Evolutionary conservation across 2,797 vertebrate genomes (phyloP).

Genomic region (Choloepus didactylus): DNA sequence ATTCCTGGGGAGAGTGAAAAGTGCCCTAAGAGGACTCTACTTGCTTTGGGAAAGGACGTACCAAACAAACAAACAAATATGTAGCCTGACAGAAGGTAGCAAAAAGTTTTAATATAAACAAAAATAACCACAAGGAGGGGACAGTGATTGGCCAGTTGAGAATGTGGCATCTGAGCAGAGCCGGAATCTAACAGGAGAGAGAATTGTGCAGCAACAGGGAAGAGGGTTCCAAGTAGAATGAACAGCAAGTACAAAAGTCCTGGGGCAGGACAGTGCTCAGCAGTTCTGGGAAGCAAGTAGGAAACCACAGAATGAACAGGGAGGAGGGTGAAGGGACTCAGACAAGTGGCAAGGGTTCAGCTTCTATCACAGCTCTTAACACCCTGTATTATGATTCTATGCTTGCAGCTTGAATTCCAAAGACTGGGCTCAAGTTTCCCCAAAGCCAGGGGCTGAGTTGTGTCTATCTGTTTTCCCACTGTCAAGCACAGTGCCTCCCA

Average conservation of each 20-base stretch:
- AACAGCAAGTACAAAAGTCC: not conserved
- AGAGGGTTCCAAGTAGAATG: not conserved
- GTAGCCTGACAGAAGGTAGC: fast-evolving
- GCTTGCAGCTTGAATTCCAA: not conserved
- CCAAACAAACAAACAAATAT: not conserved
- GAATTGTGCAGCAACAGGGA: not conserved
- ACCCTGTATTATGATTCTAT: fast-evolving
- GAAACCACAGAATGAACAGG: not conserved
- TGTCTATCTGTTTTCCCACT: not conserved
- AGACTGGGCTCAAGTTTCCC: not conserved
- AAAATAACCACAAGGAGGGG: not conserved
- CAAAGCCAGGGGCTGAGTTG: not conserved
- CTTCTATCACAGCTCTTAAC: not conserved
- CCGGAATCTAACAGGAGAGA: not conserved
- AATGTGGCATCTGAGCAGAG: not conserved
- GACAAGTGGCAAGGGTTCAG: fast-evolving
- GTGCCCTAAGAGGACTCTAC: fast-evolving
- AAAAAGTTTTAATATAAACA: not conserved
- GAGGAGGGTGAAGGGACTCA: not conserved
- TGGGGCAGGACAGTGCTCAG: not conserved
- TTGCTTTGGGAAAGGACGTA: not conserved
- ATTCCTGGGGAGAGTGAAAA: not conserved
- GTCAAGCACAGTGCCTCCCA: not conserved
- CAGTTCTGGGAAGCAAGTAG: not conserved
- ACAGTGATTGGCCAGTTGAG: not conserved